Evolutionary conservation across 2,888 invertebrate genomes (phyloP).

Genomic region (Sphecodes monilicornis): DNA sequence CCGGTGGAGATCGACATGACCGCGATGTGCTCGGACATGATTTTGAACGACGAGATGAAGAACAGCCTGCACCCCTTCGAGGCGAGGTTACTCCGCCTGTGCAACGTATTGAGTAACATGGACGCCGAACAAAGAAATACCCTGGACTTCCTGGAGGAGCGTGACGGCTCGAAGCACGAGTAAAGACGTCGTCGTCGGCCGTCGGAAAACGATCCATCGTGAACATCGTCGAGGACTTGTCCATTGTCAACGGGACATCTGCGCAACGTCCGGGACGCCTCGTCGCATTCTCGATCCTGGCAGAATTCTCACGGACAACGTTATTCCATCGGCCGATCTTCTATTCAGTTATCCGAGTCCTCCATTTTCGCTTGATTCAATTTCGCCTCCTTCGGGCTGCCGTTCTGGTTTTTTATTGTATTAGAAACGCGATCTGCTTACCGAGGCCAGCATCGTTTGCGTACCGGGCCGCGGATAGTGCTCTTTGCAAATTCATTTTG

Average conservation of each 20-base stretch:
- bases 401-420: not conserved
- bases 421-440: constrained; percentile 3
- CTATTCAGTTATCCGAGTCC: not conserved
- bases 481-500: not conserved
- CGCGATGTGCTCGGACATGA: constrained; percentile 67
- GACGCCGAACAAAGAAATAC: constrained; percentile 60
- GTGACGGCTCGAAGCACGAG: constrained; percentile 59
- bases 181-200: constrained; percentile 43
- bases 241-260: not conserved
- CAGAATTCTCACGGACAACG: constrained; percentile 35
- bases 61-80: constrained; percentile 61
- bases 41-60: constrained; percentile 53
- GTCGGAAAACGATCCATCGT: not conserved
- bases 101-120: constrained; percentile 66
- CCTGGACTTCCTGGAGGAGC: constrained; percentile 60
- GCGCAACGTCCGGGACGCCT: not conserved
- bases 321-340: constrained; percentile 33
- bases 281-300: constrained; percentile 27
- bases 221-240: not conserved
- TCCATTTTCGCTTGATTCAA: constrained; percentile 10
- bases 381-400: not conserved
- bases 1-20: constrained; percentile 68
- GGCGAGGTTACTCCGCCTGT: constrained; percentile 69
- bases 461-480: not conserved
- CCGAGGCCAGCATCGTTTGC: not conserved